Evolutionary conservation across 1,140 invertebrate genomes (phyloP).

Genomic region (Lysiphlebus fabarum): DNA sequence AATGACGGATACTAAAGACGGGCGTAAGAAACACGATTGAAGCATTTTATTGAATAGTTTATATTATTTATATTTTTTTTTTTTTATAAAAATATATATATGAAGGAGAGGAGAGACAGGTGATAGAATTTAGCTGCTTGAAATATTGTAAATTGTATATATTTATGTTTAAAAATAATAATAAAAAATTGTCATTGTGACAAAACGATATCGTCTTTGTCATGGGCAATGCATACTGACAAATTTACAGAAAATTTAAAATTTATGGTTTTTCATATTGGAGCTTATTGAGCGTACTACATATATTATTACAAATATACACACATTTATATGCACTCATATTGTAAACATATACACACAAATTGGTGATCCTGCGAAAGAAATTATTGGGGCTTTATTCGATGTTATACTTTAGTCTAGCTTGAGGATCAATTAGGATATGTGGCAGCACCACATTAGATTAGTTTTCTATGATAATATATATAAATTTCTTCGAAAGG

Average conservation of each 20-base stretch:
- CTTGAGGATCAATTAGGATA: constrained; percentile 23
- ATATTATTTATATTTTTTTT: neutral
- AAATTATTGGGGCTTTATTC: constrained; percentile 19
- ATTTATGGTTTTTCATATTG: constrained; percentile 22
- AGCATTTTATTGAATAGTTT: constrained; percentile 11
- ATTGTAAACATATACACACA: too few relatives aligned
- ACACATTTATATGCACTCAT: too few relatives aligned
- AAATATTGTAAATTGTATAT: too few relatives aligned
- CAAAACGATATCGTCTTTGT: neutral
- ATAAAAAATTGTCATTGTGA: constrained; percentile 11
- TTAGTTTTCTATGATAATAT: neutral
- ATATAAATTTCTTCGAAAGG: too few relatives aligned
- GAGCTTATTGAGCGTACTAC: constrained; percentile 14
- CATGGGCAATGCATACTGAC: constrained; percentile 25
- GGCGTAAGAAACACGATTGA: constrained; percentile 19
- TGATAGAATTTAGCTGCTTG: too few relatives aligned
- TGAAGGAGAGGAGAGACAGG: too few relatives aligned
- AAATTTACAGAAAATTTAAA: constrained; percentile 40
- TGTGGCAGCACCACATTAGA: constrained; percentile 17
- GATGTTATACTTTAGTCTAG: neutral
- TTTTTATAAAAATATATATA: too few relatives aligned
- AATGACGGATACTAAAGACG: neutral
- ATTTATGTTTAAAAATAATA: too few relatives aligned
- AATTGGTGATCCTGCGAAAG: too few relatives aligned
- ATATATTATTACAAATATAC: neutral